Conservation (phyloP, 1,140 invertebrate genomes). For the Drosophila sproati region DNA sequence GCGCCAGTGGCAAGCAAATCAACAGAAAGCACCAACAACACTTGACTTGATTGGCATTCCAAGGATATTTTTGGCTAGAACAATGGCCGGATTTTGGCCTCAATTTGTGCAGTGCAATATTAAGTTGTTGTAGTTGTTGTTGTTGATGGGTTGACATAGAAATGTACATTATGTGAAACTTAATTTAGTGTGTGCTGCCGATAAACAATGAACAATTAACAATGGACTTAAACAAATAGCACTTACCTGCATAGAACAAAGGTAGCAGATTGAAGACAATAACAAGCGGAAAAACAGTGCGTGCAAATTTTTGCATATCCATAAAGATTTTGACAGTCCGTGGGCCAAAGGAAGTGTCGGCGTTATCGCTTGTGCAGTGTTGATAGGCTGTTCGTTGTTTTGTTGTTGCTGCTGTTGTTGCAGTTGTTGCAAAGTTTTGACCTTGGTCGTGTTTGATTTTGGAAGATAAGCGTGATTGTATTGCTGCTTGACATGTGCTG, state of each 20-base stretch:
- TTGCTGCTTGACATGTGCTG: conserved; percentile 19
- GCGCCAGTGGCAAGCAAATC: background rate
- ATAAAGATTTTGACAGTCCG: conserved; percentile 65
- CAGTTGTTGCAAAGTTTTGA: conserved; percentile 55
- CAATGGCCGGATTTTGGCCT: conserved; percentile 3
- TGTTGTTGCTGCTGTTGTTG: conserved; percentile 39
- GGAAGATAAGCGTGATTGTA: conserved; percentile 78
- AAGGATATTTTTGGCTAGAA: conserved; percentile 18
- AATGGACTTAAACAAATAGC: background rate
- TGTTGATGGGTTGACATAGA: background rate
- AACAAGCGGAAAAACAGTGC: conserved; percentile 79
- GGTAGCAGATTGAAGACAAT: conserved; percentile 84
- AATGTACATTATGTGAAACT: background rate
- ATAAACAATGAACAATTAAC: conserved; percentile 1
- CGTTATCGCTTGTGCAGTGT: conserved; percentile 46
- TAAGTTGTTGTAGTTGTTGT: conserved; percentile 10
- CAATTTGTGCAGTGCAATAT: conserved; percentile 15
- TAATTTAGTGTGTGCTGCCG: conserved; percentile 15
- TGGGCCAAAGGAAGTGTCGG: conserved; percentile 40
- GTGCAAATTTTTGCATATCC: conserved; percentile 81
- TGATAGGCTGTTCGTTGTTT: conserved; percentile 63
- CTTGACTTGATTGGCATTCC: conserved; percentile 15
- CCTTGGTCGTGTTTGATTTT: conserved; percentile 57
- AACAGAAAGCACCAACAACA: conserved; percentile 1
- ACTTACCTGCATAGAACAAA: conserved; percentile 84